These are phyloP conservation scores for Linhomoeus sp. DNA, from an alignment of 2,888 invertebrate species.

Conservation along the genomic window DNA sequence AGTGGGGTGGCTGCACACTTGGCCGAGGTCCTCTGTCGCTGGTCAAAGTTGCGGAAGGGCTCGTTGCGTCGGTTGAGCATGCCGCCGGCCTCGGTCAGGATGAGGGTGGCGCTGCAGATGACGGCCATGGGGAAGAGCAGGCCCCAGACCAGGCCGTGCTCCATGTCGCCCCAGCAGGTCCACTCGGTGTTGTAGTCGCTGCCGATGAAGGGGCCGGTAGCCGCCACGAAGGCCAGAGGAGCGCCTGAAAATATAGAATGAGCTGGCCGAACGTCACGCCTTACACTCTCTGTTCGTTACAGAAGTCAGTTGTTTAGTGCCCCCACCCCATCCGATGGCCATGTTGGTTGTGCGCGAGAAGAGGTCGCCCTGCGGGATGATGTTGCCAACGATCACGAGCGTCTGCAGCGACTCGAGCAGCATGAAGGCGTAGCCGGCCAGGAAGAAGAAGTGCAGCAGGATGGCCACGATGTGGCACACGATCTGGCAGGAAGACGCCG, in stretches of 20 bases:
- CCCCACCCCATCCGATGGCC: conserved; percentile 4
- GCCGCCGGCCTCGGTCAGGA: conserved; percentile 3
- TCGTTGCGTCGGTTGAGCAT: conserved; percentile 1
- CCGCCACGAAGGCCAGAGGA: background rate
- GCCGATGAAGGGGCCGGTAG: background rate
- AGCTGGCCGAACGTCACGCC: no score
- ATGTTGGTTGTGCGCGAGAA: background rate
- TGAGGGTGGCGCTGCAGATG: background rate
- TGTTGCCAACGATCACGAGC: background rate
- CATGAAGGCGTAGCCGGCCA: conserved; percentile 4
- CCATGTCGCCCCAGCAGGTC: conserved; percentile 5
- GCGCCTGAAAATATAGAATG: background rate
- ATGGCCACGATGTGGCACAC: conserved; percentile 1
- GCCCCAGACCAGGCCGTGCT: background rate
- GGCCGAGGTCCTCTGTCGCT: background rate
- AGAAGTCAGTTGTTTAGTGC: background rate
- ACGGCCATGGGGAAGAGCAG: conserved; percentile 1
- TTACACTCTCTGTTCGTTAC: no score
- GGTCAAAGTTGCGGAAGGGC: no score
- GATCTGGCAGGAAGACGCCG: background rate
- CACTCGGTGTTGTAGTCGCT: conserved; percentile 3
- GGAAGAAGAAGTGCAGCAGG: conserved; percentile 4
- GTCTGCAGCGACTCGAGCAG: conserved; percentile 3
- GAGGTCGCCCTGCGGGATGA: background rate
- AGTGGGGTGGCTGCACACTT: background rate